Conservation (phyloP, 2,888 invertebrate genomes). For the Laothoe populi region DNA sequence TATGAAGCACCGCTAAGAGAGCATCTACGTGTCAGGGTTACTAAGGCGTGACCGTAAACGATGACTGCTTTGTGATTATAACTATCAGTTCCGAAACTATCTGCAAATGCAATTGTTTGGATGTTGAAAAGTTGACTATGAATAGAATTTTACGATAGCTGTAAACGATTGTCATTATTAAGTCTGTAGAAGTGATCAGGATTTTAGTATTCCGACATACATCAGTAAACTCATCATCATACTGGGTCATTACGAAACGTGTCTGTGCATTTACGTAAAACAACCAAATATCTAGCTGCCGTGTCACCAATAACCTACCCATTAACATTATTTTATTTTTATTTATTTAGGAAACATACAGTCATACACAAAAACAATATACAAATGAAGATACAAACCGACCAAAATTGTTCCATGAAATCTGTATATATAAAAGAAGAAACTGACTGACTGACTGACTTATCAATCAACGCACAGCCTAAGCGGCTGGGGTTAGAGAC, state of each 20-base stretch:
- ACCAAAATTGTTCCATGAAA: too few species aligned
- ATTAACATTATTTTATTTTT: too few species aligned
- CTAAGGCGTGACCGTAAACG: slow-evolving; percentile 37
- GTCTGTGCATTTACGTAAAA: background rate
- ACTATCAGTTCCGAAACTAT: slow-evolving; percentile 1
- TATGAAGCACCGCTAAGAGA: slow-evolving; percentile 40
- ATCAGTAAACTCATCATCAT: background rate
- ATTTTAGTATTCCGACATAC: background rate
- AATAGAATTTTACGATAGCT: slow-evolving; percentile 15
- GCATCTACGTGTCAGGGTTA: slow-evolving; percentile 50
- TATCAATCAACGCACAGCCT: too few species aligned
- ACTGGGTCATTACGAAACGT: background rate
- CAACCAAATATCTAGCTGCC: background rate
- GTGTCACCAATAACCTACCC: background rate
- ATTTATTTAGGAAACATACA: too few species aligned
- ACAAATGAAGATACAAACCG: too few species aligned
- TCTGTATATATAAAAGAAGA: too few species aligned
- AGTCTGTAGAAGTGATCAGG: background rate
- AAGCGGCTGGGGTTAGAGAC: too few species aligned
- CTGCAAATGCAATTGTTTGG: slow-evolving; percentile 13
- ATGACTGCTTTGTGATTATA: slow-evolving; percentile 10
- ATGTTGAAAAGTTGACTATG: slow-evolving; percentile 22
- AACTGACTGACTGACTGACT: too few species aligned
- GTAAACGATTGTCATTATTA: background rate
- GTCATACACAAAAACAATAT: too few species aligned